Conservation (phyloP, 2,888 invertebrate genomes). For the Anodontia alba region DNA sequence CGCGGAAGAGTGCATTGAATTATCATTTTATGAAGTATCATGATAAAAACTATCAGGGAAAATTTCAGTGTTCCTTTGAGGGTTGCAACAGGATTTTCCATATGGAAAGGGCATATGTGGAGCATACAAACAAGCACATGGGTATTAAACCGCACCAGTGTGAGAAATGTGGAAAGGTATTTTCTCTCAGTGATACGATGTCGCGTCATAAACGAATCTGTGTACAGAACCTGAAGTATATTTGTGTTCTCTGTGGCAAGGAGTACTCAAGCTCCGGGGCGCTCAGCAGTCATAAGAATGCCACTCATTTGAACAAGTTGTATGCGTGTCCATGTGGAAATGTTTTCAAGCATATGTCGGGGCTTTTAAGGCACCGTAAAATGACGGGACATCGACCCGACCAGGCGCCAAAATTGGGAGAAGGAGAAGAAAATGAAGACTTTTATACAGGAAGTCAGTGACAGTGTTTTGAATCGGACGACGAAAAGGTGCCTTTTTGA, state of each 20-base stretch:
- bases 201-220: background rate
- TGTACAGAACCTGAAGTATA: background rate
- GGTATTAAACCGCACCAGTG: background rate
- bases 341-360: background rate
- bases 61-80: background rate
- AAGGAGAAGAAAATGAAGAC: no score
- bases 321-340: background rate
- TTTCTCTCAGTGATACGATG: background rate
- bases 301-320: background rate
- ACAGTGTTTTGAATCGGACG: no score
- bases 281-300: background rate
- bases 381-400: background rate
- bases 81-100: background rate
- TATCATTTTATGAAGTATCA: background rate
- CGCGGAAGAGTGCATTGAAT: background rate
- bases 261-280: background rate
- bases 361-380: background rate
- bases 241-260: background rate
- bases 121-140: background rate
- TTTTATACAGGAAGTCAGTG: no score
- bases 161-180: background rate
- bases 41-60: slow-evolving; percentile 3
- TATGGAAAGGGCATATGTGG: background rate
- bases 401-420: background rate
- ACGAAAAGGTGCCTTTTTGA: no score